Evolutionary conservation across 2,797 vertebrate species (phyloP), one percentile per base, ranked within the genome.

Genomic region (Dromococcyx pavoninus): DNA sequence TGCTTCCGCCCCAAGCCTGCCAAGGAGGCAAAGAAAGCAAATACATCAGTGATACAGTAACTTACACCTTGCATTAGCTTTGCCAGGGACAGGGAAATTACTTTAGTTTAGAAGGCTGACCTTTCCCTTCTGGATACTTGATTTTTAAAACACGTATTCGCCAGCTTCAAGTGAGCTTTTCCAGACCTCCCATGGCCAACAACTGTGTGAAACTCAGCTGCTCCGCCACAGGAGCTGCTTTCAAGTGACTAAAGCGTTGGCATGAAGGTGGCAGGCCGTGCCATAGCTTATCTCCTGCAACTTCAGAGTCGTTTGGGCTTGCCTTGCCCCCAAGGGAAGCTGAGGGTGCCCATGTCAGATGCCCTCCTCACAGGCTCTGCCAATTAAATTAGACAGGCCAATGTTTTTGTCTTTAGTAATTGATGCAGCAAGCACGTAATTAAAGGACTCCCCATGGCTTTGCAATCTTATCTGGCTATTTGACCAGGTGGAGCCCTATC

Each of bases 371-470:
- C 43, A 9, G 41, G 13, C n/a, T 80, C 61, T 94, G 86, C 74
- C 89, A 96, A 87, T 95, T 89, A 95, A 79, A 64, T 39, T 24
- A 65, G 93, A 91, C 83, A 93, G 77, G 53, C n/a, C 71, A 37
- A 3, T 32, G 30, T 23, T 91, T 62, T 81, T 85, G 30, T 60
- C 69, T 74, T 82, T 67, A 21, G 57, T 95, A 94, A 95, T 85
- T 91, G 93, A 93, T 72, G 83, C 88, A 76, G 64, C 37, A 69
- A 77, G 71, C 43, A 10, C 24, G 4, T 51, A 67, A 95, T 97
- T 93, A 96, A 90, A 33, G 22, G 83, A 43, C 88, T 91, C 94
- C 94, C 95, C 22, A 32, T 48, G 0, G 88, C 77, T 96, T 65
- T 70, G 75, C 93, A 85, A 13, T 71, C 74, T 71, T 87, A 56